A percentile compares a stretch with the other conserved stretches of the same genome.
Evolutionary conservation across 2,113 vertebrate genomes (phyloP).

Genomic region (Meles meles): DNA sequence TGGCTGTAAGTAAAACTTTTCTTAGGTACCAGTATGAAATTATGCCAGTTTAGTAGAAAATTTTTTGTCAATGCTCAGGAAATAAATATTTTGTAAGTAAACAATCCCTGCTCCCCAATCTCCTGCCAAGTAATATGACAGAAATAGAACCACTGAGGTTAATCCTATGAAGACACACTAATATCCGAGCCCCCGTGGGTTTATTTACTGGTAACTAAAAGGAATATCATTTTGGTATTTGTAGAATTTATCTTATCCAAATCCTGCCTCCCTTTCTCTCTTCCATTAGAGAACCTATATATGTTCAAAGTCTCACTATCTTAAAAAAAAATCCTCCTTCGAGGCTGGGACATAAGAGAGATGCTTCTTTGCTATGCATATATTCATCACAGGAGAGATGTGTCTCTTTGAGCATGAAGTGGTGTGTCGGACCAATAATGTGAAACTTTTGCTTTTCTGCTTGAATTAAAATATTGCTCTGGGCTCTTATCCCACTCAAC

Average conservation of each 20-base stretch:
- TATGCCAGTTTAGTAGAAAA: background rate
- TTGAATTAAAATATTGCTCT: slow-evolving; percentile 74
- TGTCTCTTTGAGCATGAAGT: slow-evolving; percentile 73
- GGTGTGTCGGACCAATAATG: slow-evolving; percentile 60
- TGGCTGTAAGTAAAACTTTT: background rate
- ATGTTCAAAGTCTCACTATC: slow-evolving; percentile 44
- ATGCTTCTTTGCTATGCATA: slow-evolving; percentile 59
- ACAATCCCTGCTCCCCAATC: background rate
- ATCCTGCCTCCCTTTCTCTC: background rate
- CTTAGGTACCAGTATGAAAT: background rate
- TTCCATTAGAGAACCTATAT: background rate
- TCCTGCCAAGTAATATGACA: background rate
- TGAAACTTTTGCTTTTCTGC: slow-evolving; percentile 70
- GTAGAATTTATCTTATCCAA: slow-evolving; percentile 21
- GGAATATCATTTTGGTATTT: background rate
- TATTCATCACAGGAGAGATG: slow-evolving; percentile 68
- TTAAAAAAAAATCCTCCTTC: background rate
- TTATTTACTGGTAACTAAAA: slow-evolving; percentile 1
- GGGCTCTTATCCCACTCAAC: slow-evolving; percentile 61
- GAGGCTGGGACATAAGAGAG: slow-evolving; percentile 20
- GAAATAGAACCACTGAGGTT: background rate
- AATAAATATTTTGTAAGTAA: background rate
- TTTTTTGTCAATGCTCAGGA: background rate
- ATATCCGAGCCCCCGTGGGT: background rate
- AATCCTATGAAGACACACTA: background rate